phyloP scores from a whole-genome alignment of 1,140 invertebrate species.

The Bombus balteatus region DNA sequence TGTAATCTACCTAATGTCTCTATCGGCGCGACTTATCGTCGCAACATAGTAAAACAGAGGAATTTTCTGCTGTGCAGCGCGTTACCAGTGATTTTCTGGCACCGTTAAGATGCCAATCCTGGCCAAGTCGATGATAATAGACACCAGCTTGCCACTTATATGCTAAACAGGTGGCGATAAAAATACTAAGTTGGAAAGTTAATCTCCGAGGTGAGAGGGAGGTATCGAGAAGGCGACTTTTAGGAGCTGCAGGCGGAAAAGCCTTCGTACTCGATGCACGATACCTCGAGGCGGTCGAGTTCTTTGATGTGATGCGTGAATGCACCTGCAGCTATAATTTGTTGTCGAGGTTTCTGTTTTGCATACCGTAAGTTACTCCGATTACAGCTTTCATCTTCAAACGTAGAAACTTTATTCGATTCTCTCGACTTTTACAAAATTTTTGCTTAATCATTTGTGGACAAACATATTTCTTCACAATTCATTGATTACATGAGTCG shows the following conservation, averaged over 20 bases:
- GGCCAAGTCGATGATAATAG: conserved; percentile 5
- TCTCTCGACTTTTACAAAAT: too few relatives aligned
- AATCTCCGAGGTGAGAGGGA: conserved; percentile 5
- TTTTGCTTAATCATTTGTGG: too few relatives aligned
- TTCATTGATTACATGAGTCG: too few relatives aligned
- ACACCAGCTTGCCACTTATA: conserved; percentile 15
- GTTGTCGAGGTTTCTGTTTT: too few relatives aligned
- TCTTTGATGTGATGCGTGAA: not conserved
- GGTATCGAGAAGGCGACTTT: not conserved
- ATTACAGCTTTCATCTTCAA: too few relatives aligned
- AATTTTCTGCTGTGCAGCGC: not conserved
- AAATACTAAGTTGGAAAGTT: conserved; percentile 6
- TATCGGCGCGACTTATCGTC: conserved; percentile 19
- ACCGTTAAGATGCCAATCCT: conserved; percentile 24
- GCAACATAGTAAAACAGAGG: not conserved
- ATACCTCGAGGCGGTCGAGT: not conserved
- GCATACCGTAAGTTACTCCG: too few relatives aligned
- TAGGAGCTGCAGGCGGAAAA: conserved; percentile 12
- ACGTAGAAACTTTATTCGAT: too few relatives aligned
- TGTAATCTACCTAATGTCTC: conserved; percentile 41
- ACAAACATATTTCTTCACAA: too few relatives aligned
- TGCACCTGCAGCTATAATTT: conserved; percentile 12
- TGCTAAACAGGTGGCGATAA: conserved; percentile 45
- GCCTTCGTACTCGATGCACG: not conserved
- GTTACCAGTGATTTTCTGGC: conserved; percentile 18